Evolutionary conservation across 1,140 invertebrate genomes (phyloP), one percentile per base, ranked within the genome.

Genomic region (Lordiphosa collinella): DNA sequence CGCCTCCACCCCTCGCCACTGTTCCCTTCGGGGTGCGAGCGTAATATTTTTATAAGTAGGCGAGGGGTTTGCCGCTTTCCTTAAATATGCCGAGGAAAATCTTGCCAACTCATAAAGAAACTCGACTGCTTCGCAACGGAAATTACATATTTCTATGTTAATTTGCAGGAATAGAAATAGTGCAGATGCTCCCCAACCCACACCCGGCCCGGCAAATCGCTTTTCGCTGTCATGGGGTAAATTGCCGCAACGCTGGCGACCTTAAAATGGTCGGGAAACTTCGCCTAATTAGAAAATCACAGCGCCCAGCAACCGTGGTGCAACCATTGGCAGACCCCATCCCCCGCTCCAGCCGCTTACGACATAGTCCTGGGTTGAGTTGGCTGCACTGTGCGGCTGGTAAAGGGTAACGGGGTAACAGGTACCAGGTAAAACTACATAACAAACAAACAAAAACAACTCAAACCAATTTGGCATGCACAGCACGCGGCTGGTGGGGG

Each of bases 61-160:
- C 65, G 18, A 44, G 60, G 56, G 48, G 71, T 71, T 64, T 56
- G 69, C 46, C 46, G 36, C 31, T 70, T 22, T 37, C 22, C 43
- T 38, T 51, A 60, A 67, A 74, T 74, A 44, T 75, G 52, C 67
- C 18, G 50, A 48, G 41, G 55, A 74, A 29, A 29, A 80, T 68
- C 57, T 51, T 61, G 76, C 56, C 61, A 55, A 72, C 66, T 60
- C 66, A 67, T 76, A 84, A 80, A 76, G 66, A 70, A 71, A 59
- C 50, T 66, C 67, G 66, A 82, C 66, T 54, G 62, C 55, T 80
- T 52, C 35, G 82, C 50, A 67, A 47, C 78, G 71, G 67, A 75
- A 75, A 80, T 71, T 76, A 76, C 66, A 75, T 76, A 71, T 82
- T 80, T 80, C 70, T 82, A 82, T 80, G 71, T 68, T 82, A 71